A percentile compares a stretch with the other conserved stretches of the same genome.
phyloP scores from a whole-genome alignment of 2,797 vertebrate species.

The Tokudaia tokunoshimensis region DNA sequence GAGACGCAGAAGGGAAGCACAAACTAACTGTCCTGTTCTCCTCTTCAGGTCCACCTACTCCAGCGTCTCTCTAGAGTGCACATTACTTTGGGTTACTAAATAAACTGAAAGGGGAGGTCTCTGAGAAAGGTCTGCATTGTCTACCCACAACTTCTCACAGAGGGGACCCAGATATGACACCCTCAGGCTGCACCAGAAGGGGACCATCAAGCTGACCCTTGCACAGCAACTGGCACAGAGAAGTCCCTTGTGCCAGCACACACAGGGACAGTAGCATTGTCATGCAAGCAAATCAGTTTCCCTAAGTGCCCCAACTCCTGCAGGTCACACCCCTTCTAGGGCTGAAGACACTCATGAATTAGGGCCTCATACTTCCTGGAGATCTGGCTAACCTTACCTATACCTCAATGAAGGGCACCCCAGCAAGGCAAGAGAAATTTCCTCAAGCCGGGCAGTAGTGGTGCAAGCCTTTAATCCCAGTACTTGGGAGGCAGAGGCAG shows the following conservation, averaged over 20 bases:
- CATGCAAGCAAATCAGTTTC: background rate
- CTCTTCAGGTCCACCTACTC: background rate
- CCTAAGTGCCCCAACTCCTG: no score
- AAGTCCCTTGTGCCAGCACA: background rate
- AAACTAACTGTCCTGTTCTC: background rate
- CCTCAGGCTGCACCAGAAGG: background rate
- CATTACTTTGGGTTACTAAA: background rate
- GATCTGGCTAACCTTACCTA: background rate
- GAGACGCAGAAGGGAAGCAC: background rate
- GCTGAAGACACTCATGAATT: background rate
- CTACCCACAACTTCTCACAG: background rate
- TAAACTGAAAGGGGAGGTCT: background rate
- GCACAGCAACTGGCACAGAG: background rate
- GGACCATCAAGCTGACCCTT: background rate
- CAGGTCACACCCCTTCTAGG: background rate
- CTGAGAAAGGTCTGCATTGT: background rate
- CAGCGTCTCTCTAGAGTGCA: background rate
- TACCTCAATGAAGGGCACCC: background rate
- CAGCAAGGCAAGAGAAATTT: background rate
- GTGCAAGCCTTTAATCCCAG: no score
- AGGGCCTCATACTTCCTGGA: background rate
- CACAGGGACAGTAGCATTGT: fast-evolving
- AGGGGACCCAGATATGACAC: background rate
- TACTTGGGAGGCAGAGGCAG: no score
- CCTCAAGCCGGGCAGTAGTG: no score